Conservation (phyloP, 2,113 vertebrate genomes). For the Odocoileus hemionus region DNA sequence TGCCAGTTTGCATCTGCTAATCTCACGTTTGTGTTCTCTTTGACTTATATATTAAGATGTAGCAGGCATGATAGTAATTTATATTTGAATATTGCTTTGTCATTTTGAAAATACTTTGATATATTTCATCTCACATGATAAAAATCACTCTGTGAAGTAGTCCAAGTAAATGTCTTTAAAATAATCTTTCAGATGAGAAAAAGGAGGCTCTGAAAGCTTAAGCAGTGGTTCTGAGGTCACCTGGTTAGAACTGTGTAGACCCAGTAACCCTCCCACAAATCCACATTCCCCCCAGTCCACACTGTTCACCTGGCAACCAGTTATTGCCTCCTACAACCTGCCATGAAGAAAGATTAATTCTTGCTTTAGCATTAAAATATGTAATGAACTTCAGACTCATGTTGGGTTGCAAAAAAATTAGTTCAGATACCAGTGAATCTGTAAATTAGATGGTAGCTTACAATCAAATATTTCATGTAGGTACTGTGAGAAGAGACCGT, state of each 20-base stretch:
- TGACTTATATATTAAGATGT: neutral
- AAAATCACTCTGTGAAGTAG: neutral
- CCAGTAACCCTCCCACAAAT: neutral
- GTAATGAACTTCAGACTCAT: fast-evolving
- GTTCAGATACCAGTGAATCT: neutral
- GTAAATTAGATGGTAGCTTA: neutral
- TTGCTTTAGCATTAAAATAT: neutral
- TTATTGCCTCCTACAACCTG: no score
- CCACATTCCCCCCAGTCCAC: neutral
- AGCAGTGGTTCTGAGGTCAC: neutral
- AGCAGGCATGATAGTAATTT: neutral
- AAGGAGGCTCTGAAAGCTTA: neutral
- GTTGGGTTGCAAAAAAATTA: fast-evolving
- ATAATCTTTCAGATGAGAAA: neutral
- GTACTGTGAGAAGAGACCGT: fast-evolving
- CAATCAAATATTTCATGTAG: fast-evolving
- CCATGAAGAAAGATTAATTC: neutral
- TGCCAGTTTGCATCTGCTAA: neutral
- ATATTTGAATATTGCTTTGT: neutral
- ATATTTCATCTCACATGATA: fast-evolving
- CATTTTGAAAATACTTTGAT: no score
- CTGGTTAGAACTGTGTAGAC: neutral
- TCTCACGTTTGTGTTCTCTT: neutral
- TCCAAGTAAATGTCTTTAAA: no score
- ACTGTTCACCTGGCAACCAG: neutral